Evolutionary conservation across 2,113 vertebrate species (phyloP), one percentile per base, ranked within the genome.

Genomic region (Ageneiosus marmoratus): DNA sequence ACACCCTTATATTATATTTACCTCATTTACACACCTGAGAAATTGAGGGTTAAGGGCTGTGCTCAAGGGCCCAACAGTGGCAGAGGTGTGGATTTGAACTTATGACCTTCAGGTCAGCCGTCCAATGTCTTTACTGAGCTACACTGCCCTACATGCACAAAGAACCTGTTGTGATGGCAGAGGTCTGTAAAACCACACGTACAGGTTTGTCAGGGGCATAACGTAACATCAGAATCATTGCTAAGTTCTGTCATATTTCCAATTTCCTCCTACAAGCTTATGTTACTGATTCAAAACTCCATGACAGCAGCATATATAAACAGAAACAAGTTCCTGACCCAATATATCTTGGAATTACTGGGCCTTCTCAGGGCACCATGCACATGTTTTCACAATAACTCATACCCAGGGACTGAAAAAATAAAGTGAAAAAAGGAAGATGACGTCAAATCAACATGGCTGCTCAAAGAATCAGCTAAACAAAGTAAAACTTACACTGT

Each of bases 181-280:
- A 83, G 82, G 46, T 58, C 32, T 77, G n/a, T 69, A 69, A 62
- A 77, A 55, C 29, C 24, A 72, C 63, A 79, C 37, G 32, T 75
- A 82, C 13, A 62, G 37, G 11, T 62, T 82, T 84, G 65, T 58
- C 41, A 60, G 65, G 67, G 53, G 63, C 37, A 77, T 77, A 70
- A 67, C 55, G 48, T 69, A 46, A 77, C 46, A 82, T 58, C 41
- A 65, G 55, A 20, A 7, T 13, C 22, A 53, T 76, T 67, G 81
- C 29, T 77, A 37, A 83, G 56, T 83, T 53, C 48, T 55, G 50
- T 67, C 60, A 44, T 67, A 32, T 53, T 69, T 83, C 46, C 60
- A 77, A 18, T 32, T 51, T 83, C 50, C 24, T 75, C 70, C 70
- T 82, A 24, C 53, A 74, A 18, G 12, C 41, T 50, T 74, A 24